Base-by-base conservation (phyloP, 1,140 invertebrate species). In the Tribolium madens region DNA sequence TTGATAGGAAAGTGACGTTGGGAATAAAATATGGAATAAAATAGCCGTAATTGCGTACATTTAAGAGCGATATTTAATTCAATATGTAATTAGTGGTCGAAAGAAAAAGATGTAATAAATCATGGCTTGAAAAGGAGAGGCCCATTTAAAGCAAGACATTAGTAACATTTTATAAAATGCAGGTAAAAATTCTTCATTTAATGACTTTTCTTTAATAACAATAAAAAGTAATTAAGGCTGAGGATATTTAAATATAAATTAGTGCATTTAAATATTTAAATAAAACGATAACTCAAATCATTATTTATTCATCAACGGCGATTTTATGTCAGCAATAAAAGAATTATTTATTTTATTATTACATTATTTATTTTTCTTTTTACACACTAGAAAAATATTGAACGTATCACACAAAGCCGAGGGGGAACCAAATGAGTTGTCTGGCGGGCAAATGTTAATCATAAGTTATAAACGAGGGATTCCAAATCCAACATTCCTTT, bases 241-340 rank as follows among this genome's bases (percentile, higher is more conserved):
- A 26, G 47, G 70, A 72, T 72, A 69, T 75, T 69, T 75, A 69
- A 77, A 77, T 70, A 71, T 71, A 73, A 77, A 73, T 77, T 77
- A 77, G 69, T 71, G 69, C 76, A 77, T 77, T 72, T 77, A 77
- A 77, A 77, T 70, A 71, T 77, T 71, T 77, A 69, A 75, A 72
- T 69, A 77, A 17, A 76, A 70, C 52, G 64, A 71, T 73, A 77
- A 77, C 68, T 77, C 48, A 77, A 73, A 53, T 77, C 69, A 50
- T 77, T 77, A 73, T 73, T 77, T 77, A 77, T 77, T 77, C 76
- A 64, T 46, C 18, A 17, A 68, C 69, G 15, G 69, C 50, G 48
- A 71, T 76, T 76, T 76, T 71, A 72, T 64, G 68, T 48, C 75
- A 26, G 75, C 70, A 73, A 77, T 77, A 77, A 73, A 71, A 71